Base-by-base conservation (phyloP, 64 coral and sea anemone genomes). In the Actinia equina region DNA sequence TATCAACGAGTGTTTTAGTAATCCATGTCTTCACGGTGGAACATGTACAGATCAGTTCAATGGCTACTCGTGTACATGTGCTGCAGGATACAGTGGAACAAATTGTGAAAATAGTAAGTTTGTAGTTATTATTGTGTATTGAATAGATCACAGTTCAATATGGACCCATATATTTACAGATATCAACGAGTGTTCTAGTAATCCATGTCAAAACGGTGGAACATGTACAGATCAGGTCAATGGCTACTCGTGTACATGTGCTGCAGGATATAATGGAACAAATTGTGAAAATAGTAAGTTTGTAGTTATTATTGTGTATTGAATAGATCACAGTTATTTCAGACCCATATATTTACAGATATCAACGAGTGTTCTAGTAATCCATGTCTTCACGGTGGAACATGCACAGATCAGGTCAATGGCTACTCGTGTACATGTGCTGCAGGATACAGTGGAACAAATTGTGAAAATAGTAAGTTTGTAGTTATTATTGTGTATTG, bases 201-300 rank as follows among this genome's bases (percentile, higher is more conserved):
- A 49, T 49, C 45, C 45, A 49, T 49, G 45, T 49, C 45, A 49
- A 49, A 17, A 76, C 37, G 70, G 70, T 76, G 70, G 70, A n/a
- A 27, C 70, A 76, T 76, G 70, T n/a, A 27, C 14, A 20, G 70
- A 76, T n/a, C 14, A 11, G 37, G 70, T 76, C 22, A 76, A 76
- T 76, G 22, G 70, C 37, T 76, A 76, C 70, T 27, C 22, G 22
- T 76, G 70, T 76, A 76, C 70, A 76, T 76, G 70, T 76, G 70
- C n/a, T 12, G 70, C 70, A 76, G 70, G 70, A 76, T 76, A 22
- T 22, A n/a, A 27, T 76, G 70, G 70, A n/a, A 20, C 63, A 69
- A 69, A 10, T 4, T 69, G 63, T 69, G 63, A 69, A 69, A 25
- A 22, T 76, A n/a, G 70, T 76, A 42, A 76, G 70, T 27, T 27